Evolutionary conservation across 2,888 invertebrate species (phyloP), one percentile per base, ranked within the genome.

Genomic region (Cryptus viduatorius): DNA sequence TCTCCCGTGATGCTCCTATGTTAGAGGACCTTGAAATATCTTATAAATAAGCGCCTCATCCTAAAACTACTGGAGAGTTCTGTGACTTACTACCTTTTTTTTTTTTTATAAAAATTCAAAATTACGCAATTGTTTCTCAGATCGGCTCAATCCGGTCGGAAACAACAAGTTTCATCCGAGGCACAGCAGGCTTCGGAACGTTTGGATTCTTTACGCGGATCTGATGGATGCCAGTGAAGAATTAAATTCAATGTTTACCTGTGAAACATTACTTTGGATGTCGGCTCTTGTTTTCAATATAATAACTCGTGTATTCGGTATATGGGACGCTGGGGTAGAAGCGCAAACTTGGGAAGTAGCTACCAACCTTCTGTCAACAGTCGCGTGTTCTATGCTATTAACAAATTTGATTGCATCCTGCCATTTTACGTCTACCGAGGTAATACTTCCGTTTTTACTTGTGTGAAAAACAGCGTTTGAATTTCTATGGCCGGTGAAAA

Each of bases 131-230:
- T 56, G 1, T 53, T 53, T 7, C 56, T 56, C 10, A 56, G 56
- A 19, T 24, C 56, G 1, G 12, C 24, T 19, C 7, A 56, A 56
- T 24, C 19, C 56, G 19, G 24, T 56, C 24, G 56, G 56, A 10
- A 1, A 12, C 24, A 19, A 24, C 3, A 0, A 24, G 10, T 24
- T 24, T 56, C 24, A 12, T 24, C 56, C 10, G 24, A 12, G 56
- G 19, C 10, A 8, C 56, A 56, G 24, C 3, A 14, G 24, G 19
- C 56, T 56, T 19, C 19, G 24, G 19, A 2, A 56, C 10, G 19
- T 19, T 10, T 56, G 56, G 56, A 56, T 56, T 24, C 56, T 56
- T 56, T 19, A 56, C 24, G 24, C 10, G 19, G 56, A 56, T 56
- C 24, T 56, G 56, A 19, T 56, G 24, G 56, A 56, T 4, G 56